A percentile compares a stretch with the other conserved stretches of the same genome.
Conservation (phyloP, 2,888 invertebrate species). For the Athalia circularis region DNA sequence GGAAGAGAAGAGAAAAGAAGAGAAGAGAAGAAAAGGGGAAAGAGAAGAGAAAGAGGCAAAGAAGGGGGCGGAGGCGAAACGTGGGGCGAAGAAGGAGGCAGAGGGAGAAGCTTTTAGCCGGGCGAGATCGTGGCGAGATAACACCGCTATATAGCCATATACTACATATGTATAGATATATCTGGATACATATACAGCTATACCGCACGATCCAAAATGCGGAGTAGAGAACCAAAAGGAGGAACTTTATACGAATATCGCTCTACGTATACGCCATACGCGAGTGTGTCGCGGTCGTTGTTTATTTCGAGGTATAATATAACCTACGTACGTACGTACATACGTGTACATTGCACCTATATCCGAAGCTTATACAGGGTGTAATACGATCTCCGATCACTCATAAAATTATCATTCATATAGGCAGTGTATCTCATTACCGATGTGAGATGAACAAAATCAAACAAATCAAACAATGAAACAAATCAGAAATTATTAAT, state of each 20-base stretch:
- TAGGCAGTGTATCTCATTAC: no score
- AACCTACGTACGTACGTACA: not conserved
- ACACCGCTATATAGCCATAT: slow-evolving; percentile 58
- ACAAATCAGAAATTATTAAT: no score
- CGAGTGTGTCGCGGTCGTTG: not conserved
- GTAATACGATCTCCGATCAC: no score
- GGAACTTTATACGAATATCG: no score
- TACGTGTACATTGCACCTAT: not conserved
- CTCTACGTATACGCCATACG: not conserved
- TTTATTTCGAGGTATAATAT: not conserved
- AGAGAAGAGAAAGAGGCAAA: slow-evolving; percentile 58
- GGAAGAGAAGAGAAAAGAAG: slow-evolving; percentile 37
- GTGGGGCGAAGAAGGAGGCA: slow-evolving; percentile 64
- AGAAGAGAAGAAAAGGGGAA: slow-evolving; percentile 52
- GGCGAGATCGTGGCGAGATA: slow-evolving; percentile 74
- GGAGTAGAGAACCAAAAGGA: no score
- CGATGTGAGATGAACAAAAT: no score
- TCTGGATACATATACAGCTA: no score
- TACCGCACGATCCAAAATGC: no score
- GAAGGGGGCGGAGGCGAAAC: slow-evolving; percentile 66
- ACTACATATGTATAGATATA: not conserved
- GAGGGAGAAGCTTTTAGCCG: slow-evolving; percentile 73
- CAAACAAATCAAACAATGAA: no score
- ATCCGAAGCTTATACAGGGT: no score
- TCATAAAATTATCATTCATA: no score